Percentiles rank a stretch among this genome's conserved stretches.
Evolutionary conservation across 2,797 vertebrate genomes (phyloP).

Genomic region (Cirrhinus mrigala): DNA sequence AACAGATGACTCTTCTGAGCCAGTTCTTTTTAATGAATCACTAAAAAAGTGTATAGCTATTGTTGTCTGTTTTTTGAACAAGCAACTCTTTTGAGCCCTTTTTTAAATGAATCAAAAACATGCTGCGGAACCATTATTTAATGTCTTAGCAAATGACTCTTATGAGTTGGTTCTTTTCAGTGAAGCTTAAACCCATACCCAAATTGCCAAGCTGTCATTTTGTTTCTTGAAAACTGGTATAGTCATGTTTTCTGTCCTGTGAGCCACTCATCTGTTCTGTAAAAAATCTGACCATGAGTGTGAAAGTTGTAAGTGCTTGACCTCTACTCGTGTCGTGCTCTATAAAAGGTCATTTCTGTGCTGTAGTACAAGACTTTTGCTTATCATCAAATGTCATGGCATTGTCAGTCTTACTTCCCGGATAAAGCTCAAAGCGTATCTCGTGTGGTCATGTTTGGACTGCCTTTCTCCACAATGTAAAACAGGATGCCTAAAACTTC

Average conservation of each 20-base stretch:
- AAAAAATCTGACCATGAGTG: background rate
- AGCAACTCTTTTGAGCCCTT: background rate
- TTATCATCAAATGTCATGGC: constrained; percentile 3
- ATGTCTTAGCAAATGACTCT: too few relatives aligned
- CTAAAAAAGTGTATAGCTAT: too few relatives aligned
- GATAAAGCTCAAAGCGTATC: background rate
- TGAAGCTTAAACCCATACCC: background rate
- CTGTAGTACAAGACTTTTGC: constrained; percentile 3
- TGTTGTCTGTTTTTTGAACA: background rate
- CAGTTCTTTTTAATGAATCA: background rate
- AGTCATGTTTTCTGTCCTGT: background rate
- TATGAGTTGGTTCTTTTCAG: background rate
- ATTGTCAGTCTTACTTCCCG: background rate
- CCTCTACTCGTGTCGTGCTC: background rate
- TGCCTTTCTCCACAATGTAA: background rate
- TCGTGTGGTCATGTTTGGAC: background rate
- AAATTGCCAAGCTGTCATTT: background rate
- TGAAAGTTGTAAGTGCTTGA: background rate
- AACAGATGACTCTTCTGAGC: background rate
- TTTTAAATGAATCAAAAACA: background rate
- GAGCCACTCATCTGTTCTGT: background rate
- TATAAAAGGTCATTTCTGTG: constrained; percentile 8
- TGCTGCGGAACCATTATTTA: background rate
- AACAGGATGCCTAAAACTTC: constrained; percentile 30
- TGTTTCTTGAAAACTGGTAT: background rate